These are phyloP conservation scores for Reticulitermes speratus DNA, from an alignment of 1,140 invertebrate genomes.

Conservation along the genomic window DNA sequence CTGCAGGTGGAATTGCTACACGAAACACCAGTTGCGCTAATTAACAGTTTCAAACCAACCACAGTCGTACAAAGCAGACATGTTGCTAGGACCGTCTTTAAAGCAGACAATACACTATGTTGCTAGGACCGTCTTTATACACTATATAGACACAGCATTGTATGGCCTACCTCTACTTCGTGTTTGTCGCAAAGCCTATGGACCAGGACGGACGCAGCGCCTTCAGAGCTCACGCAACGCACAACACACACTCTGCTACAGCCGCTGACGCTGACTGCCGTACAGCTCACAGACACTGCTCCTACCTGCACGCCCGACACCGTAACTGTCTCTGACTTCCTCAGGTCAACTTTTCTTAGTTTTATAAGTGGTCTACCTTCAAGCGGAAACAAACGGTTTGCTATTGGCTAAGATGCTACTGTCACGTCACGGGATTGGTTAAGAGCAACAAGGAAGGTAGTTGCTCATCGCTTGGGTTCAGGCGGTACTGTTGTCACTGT, in stretches of 20 bases:
- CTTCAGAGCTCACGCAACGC: neutral
- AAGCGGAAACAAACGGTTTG: conserved; percentile 22
- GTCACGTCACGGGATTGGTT: conserved; percentile 14
- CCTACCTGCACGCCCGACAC: neutral
- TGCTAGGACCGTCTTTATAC: no score
- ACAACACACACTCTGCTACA: neutral
- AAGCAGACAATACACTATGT: no score
- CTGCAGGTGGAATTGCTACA: no score
- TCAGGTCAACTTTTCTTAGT: conserved; percentile 22
- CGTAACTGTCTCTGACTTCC: neutral
- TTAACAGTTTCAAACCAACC: no score
- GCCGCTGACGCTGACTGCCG: neutral
- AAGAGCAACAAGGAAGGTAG: conserved; percentile 6
- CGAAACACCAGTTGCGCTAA: no score
- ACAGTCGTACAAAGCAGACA: no score
- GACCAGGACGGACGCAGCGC: neutral
- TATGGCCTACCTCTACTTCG: neutral
- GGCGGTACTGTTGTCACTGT: conserved; percentile 30
- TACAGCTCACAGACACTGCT: neutral
- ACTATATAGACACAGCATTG: no score
- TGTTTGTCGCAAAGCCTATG: neutral
- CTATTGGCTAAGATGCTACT: conserved; percentile 22
- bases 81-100: no score
- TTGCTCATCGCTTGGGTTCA: neutral
- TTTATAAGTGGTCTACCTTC: conserved; percentile 26